Percentiles rank a stretch among this genome's conserved stretches.
phyloP scores from a whole-genome alignment of 2,113 vertebrate species.

The Microcebus tavaratra region DNA sequence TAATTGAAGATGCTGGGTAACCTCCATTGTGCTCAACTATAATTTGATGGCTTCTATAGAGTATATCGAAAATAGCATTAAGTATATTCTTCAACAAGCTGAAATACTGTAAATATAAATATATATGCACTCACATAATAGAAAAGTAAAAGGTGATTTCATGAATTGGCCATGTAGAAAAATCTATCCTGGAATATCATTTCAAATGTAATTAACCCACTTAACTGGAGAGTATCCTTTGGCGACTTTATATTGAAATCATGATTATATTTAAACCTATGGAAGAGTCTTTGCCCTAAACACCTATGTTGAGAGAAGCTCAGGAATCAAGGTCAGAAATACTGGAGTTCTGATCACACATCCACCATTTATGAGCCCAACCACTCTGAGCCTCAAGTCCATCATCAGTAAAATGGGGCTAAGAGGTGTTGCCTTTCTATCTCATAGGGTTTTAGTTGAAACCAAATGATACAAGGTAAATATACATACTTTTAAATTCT shows the following conservation, averaged over 20 bases:
- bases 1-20: not conserved
- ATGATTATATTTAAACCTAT: not conserved
- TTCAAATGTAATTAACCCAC: not conserved
- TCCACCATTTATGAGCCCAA: not conserved
- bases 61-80: not conserved
- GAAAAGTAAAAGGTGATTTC: not conserved
- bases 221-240: not conserved
- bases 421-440: not conserved
- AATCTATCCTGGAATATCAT: not conserved
- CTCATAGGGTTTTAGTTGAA: not conserved
- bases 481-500: not conserved
- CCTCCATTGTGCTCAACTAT: not conserved
- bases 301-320: not conserved
- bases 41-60: not conserved
- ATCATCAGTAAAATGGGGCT: not conserved
- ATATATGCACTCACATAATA: not conserved
- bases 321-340: constrained; percentile 11
- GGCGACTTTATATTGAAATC: not conserved
- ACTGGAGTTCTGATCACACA: not conserved
- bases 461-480: not conserved
- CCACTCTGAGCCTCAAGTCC: not conserved
- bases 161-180: not conserved
- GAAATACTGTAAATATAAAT: not conserved
- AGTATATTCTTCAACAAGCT: not conserved
- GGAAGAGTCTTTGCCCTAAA: not conserved